Evolutionary conservation across 30 jellyfish, hydroid and myxozoan species (phyloP), one percentile per base, ranked within the genome.

Genomic region (Aurelia sp.): DNA sequence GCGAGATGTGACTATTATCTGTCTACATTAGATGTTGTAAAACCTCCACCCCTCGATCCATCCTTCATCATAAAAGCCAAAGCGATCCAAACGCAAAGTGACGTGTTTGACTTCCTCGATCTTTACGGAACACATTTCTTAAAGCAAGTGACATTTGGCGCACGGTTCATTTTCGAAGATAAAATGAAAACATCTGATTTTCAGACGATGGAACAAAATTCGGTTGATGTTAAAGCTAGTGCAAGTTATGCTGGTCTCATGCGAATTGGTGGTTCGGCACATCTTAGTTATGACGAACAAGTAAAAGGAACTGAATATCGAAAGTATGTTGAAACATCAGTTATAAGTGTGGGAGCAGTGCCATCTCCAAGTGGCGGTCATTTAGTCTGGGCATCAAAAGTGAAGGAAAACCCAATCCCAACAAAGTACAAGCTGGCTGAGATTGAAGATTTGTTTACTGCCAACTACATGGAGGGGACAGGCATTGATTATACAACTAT

Each of bases 321-420:
- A 76, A 40, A 30, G 2, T 31, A 47, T 16, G 95, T 74, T 12
- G 89, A 86, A 63, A 86, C 95, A 41, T 62, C 82, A n/a, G 76
- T 89, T 12, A 73, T 86, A 8, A 62, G 89, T 35, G 80, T 86
- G 18, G 95, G 95, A 6, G 95, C 95, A 63, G 90, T 89, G 47
- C 95, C 89, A 22, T 89, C 95, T 13, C 82, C 88, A 4, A 69
- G 50, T 62, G 95, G 95, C 13, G 72, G 80, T 38, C 66, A 89
- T 60, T 74, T 22, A 74, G 57, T 18, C 13, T 86, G 95, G 95
- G 95, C 95, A n/a, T 86, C 95, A 4, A 76, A 88, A 10, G 95
- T 86, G 48, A 86, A 86, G 65, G 89, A 86, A 3, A 86, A 72
- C 74, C 95, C 95, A 9, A 89, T 86, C 20, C 95, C 95, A 40